Evolutionary conservation across 2,888 invertebrate genomes (phyloP), one percentile per base, ranked within the genome.

Genomic region (Agriotes lineatus): DNA sequence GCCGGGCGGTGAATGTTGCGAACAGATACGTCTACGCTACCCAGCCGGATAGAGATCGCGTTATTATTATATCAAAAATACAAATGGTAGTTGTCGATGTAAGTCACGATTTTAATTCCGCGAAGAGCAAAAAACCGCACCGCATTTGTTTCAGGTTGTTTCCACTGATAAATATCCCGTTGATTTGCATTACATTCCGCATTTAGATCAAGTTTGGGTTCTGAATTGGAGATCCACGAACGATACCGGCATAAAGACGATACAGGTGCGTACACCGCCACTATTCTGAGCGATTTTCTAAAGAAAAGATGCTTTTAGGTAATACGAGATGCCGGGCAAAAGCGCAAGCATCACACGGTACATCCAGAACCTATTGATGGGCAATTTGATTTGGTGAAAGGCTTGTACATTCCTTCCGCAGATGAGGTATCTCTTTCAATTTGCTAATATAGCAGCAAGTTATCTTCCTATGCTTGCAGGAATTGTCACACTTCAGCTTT

Each of bases 281-380:
- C 42, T 2, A n/a, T n/a, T 20, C 7, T 18, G 3, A 18, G 16
- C 14, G 6, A 5, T 42, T 9, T n/a, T 39, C n/a, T 2, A 1
- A 39, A 39, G 10, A n/a, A 42, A 42, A 42, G 7, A 1, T 1
- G 25, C 25, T 7, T 25, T 25, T 82, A 88, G 82, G 89, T 93
- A n/a, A 91, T 93, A 73, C 83, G 92, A 48, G 91, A 91, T 79
- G 92, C 92, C 22, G 89, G 90, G 14, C 90, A 91, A 80, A 90
- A 90, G 80, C 85, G 89, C 63, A 91, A 91, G 78, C 93, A 93
- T 80, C 90, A 90, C 79, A 90, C 91, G 0, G 90, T 91, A 1
- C 91, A 91, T 80, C 90, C 91, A 0, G 90, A 92, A 79, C 92
- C 92, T 0, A 90, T 93, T 44, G 91, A 92, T 77, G 91, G 91